Evolutionary conservation across 2,113 vertebrate genomes (phyloP), one percentile per base, ranked within the genome.

Genomic region (Erythrocercus mccallii): DNA sequence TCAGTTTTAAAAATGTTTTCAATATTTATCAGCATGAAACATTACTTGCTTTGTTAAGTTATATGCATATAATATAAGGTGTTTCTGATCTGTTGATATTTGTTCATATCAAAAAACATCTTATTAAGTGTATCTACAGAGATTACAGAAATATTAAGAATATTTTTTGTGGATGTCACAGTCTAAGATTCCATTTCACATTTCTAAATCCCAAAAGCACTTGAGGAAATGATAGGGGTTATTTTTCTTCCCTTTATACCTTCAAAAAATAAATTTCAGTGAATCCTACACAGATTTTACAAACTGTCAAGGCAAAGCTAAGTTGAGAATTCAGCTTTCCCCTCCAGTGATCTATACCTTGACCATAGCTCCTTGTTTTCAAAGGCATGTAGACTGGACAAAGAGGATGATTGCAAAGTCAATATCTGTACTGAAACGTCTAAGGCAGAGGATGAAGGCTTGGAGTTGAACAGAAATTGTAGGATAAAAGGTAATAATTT

Each of bases 221-320:
- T 91, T 89, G 70, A 80, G 93, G 82, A 95, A 94, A 87, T 84
- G 89, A 78, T 50, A 84, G 45, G 11, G 47, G 35, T 85, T 88
- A 38, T 86, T 86, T 92, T 92, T 72, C 40, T 89, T 79, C 47
- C 14, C 42, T 90, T 87, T 72, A 73, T 57, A 91, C 14, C n/a
- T 82, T 38, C 53, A 85, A 53, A 92, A 89, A 85, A 54, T 82
- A 91, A 85, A 44, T 18, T 69, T 40, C 42, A 68, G 53, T 78
- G 65, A 94, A 85, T 96, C 81, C 45, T 76, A 68, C 48, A 45
- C 28, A 92, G 57, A 78, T 91, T 92, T 87, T 66, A 84, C 40
- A 48, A 85, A 69, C 81, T 95, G 57, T 82, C 84, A 85, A 79
- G 89, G 45, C 22, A 91, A 50, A 65, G 27, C 30, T 62, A 72